These are phyloP conservation scores for Galerucella pusilla DNA, from an alignment of 2,888 invertebrate species.

Conservation along the genomic window DNA sequence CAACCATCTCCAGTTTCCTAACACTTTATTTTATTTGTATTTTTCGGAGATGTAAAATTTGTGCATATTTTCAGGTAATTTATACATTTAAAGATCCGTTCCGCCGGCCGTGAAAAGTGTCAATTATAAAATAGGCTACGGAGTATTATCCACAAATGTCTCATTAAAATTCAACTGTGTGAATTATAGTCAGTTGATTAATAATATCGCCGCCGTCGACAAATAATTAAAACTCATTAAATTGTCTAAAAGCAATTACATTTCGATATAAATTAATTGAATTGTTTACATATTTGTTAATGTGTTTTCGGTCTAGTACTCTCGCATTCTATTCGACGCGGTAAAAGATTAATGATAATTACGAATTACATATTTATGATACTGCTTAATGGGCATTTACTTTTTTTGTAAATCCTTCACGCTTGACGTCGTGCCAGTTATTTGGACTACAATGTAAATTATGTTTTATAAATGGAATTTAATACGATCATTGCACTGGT, in stretches of 20 bases:
- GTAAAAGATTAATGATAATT: slow-evolving; percentile 35
- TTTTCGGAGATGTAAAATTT: no score
- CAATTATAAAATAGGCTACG: not conserved
- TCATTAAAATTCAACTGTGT: slow-evolving; percentile 30
- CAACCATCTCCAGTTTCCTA: no score
- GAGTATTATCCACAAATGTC: not conserved
- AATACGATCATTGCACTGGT: no score
- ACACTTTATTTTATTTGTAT: no score
- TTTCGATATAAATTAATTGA: slow-evolving; percentile 43
- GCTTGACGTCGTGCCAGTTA: not conserved
- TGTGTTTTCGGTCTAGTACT: slow-evolving; percentile 34
- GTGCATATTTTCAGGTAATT: no score
- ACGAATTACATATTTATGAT: slow-evolving; percentile 24
- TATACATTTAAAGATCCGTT: no score
- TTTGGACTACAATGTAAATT: not conserved
- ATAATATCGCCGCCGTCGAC: slow-evolving; percentile 25
- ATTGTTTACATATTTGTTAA: slow-evolving; percentile 43
- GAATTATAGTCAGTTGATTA: slow-evolving; percentile 36
- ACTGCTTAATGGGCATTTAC: not conserved
- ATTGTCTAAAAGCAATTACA: slow-evolving; percentile 41
- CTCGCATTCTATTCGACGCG: slow-evolving; percentile 16
- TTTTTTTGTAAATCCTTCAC: not conserved
- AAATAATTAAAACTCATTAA: slow-evolving; percentile 40
- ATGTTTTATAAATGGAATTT: not conserved
- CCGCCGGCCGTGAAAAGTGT: no score